Base-by-base conservation (phyloP, 53 echinoderm and acorn worm species). In the Mesocentrotus franciscanus region DNA sequence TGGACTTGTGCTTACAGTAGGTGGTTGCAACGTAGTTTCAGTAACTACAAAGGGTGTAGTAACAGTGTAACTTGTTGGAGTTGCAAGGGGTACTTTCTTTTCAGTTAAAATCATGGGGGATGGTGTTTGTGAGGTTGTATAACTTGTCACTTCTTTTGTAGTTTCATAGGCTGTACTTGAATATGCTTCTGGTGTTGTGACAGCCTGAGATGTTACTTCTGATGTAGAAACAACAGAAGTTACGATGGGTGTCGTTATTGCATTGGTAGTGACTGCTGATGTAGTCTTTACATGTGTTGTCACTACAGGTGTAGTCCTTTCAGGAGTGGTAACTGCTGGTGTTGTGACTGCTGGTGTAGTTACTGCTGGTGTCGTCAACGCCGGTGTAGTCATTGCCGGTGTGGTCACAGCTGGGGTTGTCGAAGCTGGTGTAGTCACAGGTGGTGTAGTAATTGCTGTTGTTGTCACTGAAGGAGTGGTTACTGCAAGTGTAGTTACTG, bases 111-210 rank as follows among this genome's bases (percentile, higher is more conserved):
- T 36, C 34, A 16, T 34, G 34, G 35, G 34, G 18, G 78, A 78
- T 78, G 78, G 74, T 74, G 75, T 79, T 60, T 75, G 71, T 61
- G 94, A 89, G 29, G 94, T 35, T 61, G 92, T 93, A 26, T 66
- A 36, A 34, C 66, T 94, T 4, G 90, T 94, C 0, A 90, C 64
- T 18, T 4, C n/a, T 78, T 75, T 55, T 71, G 95, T 90, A 10
- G 90, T 95, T 26, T 94, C 57, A 55, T 75, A 74, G 55, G 24
- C 56, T 85, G 85, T 24, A 49, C 79, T 35, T 56, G 68, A 13
- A 58, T 87, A 26, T 94, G 75, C 75, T 29, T 55, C 70, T 74
- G 89, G 92, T 58, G 95, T 93, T 30, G 95, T 89, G 0, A 90
- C 78, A 5, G 90, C 71, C 8, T 85, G 56, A 32, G 93, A 78